Conservation (phyloP, 2,113 vertebrate species). For the Orcinus orca region DNA sequence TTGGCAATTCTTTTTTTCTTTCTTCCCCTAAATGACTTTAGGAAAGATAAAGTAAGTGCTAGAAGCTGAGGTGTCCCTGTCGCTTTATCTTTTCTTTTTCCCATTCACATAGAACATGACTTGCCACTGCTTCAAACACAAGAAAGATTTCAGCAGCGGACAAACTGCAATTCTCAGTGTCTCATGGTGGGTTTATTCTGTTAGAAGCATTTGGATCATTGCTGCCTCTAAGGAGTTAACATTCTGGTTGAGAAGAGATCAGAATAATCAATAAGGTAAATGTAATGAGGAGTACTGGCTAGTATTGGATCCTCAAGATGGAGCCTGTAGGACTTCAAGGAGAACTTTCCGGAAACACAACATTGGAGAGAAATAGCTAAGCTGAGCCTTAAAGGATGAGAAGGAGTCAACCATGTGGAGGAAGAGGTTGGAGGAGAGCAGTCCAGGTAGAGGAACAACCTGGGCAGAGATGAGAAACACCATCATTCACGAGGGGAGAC, state of each 20-base stretch:
- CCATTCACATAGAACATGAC: background rate
- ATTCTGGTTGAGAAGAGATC: background rate
- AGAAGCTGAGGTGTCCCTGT: background rate
- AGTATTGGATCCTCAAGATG: no score
- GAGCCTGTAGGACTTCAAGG: background rate
- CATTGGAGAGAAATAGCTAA: background rate
- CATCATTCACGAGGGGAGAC: no score
- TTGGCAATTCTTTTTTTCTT: background rate
- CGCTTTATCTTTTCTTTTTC: background rate
- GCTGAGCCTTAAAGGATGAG: background rate
- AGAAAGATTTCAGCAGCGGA: background rate
- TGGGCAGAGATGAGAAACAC: background rate
- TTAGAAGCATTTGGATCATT: background rate
- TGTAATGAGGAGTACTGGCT: background rate
- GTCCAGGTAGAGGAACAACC: background rate
- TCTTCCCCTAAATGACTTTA: background rate
- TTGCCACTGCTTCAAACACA: background rate
- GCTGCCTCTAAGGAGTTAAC: background rate
- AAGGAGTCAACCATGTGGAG: background rate
- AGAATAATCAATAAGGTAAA: background rate
- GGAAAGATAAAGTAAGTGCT: background rate
- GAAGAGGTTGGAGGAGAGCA: background rate
- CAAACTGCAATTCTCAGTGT: background rate
- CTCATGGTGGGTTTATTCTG: background rate
- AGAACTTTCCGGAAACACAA: background rate